A percentile compares a stretch with the other conserved stretches of the same genome.
Evolutionary conservation across 64 coral and sea anemone genomes (phyloP).

Genomic region (Pocillopora verrucosa): DNA sequence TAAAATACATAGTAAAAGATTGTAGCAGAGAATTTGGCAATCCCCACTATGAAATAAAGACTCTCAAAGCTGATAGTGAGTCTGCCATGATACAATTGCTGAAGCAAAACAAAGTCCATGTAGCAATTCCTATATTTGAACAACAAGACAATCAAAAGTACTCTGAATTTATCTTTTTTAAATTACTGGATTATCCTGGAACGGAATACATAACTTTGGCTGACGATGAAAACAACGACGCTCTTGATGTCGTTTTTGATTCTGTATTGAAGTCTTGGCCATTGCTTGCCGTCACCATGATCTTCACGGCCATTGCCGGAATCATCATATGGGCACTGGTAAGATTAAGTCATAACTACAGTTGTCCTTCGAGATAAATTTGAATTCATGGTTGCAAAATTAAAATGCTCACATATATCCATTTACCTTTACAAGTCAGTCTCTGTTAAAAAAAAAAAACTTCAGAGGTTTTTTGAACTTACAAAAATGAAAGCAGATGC

Average conservation of each 20-base stretch:
- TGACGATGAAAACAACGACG: neutral
- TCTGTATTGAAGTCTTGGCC: slow-evolving; percentile 38
- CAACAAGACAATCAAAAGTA: neutral
- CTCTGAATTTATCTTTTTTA: neutral
- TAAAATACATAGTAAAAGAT: neutral
- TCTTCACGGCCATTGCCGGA: slow-evolving; percentile 52
- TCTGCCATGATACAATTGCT: neutral
- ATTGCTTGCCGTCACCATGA: slow-evolving; percentile 51
- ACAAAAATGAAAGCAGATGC: too few species aligned
- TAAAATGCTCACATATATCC: too few species aligned
- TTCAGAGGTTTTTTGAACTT: too few species aligned
- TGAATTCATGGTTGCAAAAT: too few species aligned
- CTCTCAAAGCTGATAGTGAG: neutral
- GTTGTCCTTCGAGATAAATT: too few species aligned
- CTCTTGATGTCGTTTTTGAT: too few species aligned
- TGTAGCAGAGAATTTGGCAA: neutral
- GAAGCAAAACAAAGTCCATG: neutral
- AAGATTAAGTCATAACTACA: neutral
- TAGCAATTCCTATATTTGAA: neutral
- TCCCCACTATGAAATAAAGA: neutral
- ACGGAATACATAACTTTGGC: slow-evolving; percentile 29
- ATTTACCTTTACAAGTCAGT: neutral
- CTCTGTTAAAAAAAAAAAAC: too few species aligned
- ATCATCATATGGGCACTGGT: slow-evolving; percentile 52
- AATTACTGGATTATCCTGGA: slow-evolving; percentile 43